Percentiles rank a stretch among this genome's conserved stretches.
phyloP scores from a whole-genome alignment of 2,113 vertebrate species.

The Sinosuthora webbiana region DNA sequence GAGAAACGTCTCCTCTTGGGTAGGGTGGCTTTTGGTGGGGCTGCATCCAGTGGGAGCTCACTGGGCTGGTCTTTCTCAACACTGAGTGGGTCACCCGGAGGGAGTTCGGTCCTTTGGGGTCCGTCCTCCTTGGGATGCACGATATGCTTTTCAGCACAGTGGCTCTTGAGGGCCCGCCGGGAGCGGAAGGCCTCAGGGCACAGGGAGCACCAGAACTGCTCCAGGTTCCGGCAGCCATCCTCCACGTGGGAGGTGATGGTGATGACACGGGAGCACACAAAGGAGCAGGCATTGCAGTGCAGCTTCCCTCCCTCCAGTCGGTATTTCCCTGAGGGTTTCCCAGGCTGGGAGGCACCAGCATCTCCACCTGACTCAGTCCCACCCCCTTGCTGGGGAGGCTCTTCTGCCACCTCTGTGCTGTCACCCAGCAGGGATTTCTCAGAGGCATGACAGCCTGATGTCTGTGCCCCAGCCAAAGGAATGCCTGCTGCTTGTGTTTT shows the following conservation, averaged over 20 bases:
- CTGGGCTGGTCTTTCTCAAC: not conserved
- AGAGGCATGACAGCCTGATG: not conserved
- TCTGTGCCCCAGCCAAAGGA: not conserved
- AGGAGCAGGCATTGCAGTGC: constrained; percentile 80
- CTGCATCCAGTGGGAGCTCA: not conserved
- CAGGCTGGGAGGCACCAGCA: not conserved
- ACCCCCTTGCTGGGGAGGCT: not conserved
- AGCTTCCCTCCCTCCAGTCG: constrained; percentile 77
- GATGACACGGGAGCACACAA: constrained; percentile 79
- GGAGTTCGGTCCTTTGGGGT: not conserved
- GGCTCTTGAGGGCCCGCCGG: constrained; percentile 36
- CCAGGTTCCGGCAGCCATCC: constrained; percentile 67
- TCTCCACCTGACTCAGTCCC: not conserved
- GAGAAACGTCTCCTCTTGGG: constrained; percentile 69
- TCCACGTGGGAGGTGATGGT: constrained; percentile 81
- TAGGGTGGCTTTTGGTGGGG: not conserved
- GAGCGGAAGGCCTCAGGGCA: constrained; percentile 62
- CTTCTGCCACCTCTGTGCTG: not conserved
- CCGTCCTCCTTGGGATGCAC: fast-evolving
- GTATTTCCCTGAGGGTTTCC: constrained; percentile 57
- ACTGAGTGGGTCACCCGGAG: fast-evolving
- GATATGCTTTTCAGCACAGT: not conserved
- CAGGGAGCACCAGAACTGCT: constrained; percentile 35
- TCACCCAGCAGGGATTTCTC: not conserved
- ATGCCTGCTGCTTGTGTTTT: not conserved